A percentile compares a stretch with the other conserved stretches of the same genome.
These are phyloP conservation scores for Aegotheles bennettii DNA, from an alignment of 2,113 vertebrate genomes.

Conservation along the genomic window DNA sequence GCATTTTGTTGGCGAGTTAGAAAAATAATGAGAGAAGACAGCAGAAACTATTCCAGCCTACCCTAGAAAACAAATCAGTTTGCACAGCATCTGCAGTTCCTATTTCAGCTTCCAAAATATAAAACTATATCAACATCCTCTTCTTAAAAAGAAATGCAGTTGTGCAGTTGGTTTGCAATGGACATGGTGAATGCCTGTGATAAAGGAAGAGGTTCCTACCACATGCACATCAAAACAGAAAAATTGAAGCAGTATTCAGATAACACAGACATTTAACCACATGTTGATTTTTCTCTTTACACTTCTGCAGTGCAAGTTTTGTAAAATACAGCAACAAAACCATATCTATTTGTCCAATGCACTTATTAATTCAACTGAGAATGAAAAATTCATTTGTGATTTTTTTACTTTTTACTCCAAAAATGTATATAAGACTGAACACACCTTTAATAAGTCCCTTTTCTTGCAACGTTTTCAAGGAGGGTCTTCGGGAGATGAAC, in stretches of 20 bases:
- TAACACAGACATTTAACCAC: background rate
- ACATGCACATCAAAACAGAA: background rate
- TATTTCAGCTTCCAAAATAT: background rate
- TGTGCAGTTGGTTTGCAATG: background rate
- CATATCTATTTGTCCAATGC: background rate
- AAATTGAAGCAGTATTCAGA: background rate
- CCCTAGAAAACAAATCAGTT: background rate
- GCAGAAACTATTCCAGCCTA: background rate
- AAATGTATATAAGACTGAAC: background rate
- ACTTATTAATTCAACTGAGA: background rate
- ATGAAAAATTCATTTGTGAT: background rate
- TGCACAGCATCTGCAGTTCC: background rate
- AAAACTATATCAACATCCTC: background rate
- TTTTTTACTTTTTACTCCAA: background rate
- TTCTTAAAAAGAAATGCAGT: background rate
- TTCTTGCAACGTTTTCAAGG: slow-evolving; percentile 87
- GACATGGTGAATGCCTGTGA: background rate
- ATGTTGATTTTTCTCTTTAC: background rate
- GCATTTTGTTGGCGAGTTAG: background rate
- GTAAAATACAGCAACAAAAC: background rate
- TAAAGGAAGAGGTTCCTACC: background rate
- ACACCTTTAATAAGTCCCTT: slow-evolving; percentile 90
- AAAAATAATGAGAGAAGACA: slow-evolving; percentile 15
- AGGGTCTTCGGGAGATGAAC: slow-evolving; percentile 87
- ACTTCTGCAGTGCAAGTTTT: background rate